Evolutionary conservation across 2,888 invertebrate species (phyloP), one percentile per base, ranked within the genome.

Genomic region (Lottia gigantea): DNA sequence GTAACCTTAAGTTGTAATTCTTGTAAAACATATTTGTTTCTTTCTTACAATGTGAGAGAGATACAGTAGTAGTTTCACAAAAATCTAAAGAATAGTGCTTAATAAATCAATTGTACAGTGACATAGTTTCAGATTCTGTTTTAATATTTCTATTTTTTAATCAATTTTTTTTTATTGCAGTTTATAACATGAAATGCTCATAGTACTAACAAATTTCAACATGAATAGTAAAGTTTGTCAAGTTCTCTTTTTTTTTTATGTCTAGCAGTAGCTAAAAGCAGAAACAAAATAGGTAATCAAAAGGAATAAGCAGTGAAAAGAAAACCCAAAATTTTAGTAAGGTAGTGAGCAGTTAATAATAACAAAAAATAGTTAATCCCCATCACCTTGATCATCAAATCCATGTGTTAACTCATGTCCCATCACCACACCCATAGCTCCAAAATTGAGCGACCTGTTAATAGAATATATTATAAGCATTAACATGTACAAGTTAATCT

Each of bases 381-480:
- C 65, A 70, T 77, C 66, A 84, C 86, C 87, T 82, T 84, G 81
- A 73, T 87, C 87, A 80, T 88, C 88, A 81, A 88, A 88, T 63
- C 86, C 87, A 78, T 88, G 87, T n/a, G 86, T 86, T 55, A 88
- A 74, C 75, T 88, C 87, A 77, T 88, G 87, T 15, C 87, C 88
- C 82, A 88, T 85, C 55, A 87, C 87, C 70, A 86, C 83, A n/a
- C 88, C 88, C 80, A 87, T 85, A n/a, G 84, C 86, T 68, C 88
- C 88, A 79, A 83, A 88, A 74, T 85, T 86, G 62, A 86, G 69
- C 62, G 85, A 83, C 75, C 86, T 86, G 77, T 40, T 76, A 74
- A 61, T 15, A 68, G 40, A 40, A 40, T 40, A 40, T 40, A 40
- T 4, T 31, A 31, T 31, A 31, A 31, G 31, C 6, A 31, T 31